phyloP scores from a whole-genome alignment of 2,113 vertebrate genomes.

The Gnathonemus longibarbis region DNA sequence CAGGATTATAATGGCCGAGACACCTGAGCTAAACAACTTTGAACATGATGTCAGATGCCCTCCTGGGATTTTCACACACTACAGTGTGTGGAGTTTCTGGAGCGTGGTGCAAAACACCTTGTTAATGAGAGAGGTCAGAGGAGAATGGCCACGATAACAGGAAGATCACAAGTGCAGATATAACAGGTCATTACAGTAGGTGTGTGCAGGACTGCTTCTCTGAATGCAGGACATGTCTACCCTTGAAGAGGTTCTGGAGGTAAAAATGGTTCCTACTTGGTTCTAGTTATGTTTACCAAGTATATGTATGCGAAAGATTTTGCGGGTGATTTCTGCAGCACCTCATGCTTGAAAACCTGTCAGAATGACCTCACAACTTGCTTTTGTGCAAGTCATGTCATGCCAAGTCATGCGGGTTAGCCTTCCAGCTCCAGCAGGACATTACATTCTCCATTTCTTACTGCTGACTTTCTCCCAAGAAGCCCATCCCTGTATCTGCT shows the following conservation, averaged over 20 bases:
- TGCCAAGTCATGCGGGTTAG: not conserved
- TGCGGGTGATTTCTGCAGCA: not conserved
- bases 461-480: not conserved
- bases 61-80: not conserved
- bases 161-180: not conserved
- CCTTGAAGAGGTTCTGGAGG: not conserved
- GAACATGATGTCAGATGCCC: not conserved
- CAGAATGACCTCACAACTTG: not conserved
- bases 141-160: not conserved
- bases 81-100: not conserved
- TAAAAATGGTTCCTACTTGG: not conserved
- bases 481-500: not conserved
- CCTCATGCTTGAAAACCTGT: not conserved
- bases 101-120: not conserved
- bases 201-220: not conserved
- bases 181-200: not conserved
- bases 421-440: not conserved
- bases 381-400: not conserved
- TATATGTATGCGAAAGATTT: not conserved
- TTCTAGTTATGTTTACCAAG: not conserved
- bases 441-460: not conserved
- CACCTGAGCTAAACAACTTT: not conserved
- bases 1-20: not conserved
- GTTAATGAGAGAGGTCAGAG: not conserved
- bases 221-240: not conserved